These are phyloP conservation scores for Chionis minor DNA, from an alignment of 2,113 vertebrate genomes.

Conservation along the genomic window DNA sequence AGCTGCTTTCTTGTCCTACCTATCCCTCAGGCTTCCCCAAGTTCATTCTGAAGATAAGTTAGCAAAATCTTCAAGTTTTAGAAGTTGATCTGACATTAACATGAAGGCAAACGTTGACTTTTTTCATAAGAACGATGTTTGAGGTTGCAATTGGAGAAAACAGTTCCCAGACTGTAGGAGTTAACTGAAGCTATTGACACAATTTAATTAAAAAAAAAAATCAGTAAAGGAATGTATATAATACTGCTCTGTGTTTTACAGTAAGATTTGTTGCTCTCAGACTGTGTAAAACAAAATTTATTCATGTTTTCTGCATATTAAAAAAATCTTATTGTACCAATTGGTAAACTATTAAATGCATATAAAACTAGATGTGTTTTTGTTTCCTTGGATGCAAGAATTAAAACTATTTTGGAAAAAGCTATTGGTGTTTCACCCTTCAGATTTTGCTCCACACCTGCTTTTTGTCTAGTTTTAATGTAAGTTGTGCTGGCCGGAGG, in stretches of 20 bases:
- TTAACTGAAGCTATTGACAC: slow-evolving; percentile 81
- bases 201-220: slow-evolving; percentile 63
- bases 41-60: slow-evolving; percentile 69
- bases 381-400: slow-evolving; percentile 53
- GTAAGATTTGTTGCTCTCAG: slow-evolving; percentile 88
- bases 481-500: neutral
- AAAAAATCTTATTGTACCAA: slow-evolving; percentile 90
- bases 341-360: slow-evolving; percentile 91
- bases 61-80: slow-evolving; percentile 64
- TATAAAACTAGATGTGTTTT: slow-evolving; percentile 81
- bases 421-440: neutral
- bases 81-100: slow-evolving; percentile 68
- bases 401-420: slow-evolving; percentile 33
- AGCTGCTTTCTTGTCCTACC: slow-evolving; percentile 78
- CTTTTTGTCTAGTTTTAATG: neutral
- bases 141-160: slow-evolving; percentile 75
- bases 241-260: slow-evolving; percentile 89
- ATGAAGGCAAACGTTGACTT: slow-evolving; percentile 64
- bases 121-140: slow-evolving; percentile 53
- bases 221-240: slow-evolving; percentile 87
- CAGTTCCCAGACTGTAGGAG: slow-evolving; percentile 75
- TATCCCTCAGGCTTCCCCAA: slow-evolving; percentile 62
- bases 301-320: slow-evolving; percentile 91
- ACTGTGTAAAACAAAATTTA: slow-evolving; percentile 91
- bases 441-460: neutral